Conservation (phyloP, 1,140 invertebrate genomes). For the Lycorma delicatula region DNA sequence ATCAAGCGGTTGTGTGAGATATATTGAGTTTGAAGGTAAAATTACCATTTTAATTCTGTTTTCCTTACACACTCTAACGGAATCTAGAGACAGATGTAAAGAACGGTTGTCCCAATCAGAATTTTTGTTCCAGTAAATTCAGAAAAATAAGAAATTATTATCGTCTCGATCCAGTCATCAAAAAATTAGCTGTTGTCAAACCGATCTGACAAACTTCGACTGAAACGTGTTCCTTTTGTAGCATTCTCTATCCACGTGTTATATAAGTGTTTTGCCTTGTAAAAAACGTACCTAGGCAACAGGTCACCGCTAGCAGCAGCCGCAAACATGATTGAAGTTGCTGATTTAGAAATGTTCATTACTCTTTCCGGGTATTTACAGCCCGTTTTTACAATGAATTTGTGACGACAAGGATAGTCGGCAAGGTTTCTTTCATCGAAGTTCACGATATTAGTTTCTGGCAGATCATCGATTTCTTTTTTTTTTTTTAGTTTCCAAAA, state of each 20-base stretch:
- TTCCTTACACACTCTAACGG: slow-evolving; percentile 32
- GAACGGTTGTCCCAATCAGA: slow-evolving; percentile 38
- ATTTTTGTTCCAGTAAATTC: slow-evolving; percentile 19
- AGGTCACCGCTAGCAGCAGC: slow-evolving; percentile 19
- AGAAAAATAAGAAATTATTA: slow-evolving; percentile 10
- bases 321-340: slow-evolving; percentile 22
- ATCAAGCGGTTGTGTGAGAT: slow-evolving; percentile 40
- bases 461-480: slow-evolving; percentile 29
- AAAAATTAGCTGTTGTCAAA: slow-evolving; percentile 7
- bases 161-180: slow-evolving; percentile 19
- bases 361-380: slow-evolving; percentile 20
- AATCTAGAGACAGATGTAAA: slow-evolving; percentile 33
- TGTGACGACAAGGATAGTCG: slow-evolving; percentile 34
- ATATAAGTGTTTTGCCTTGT: slow-evolving; percentile 35
- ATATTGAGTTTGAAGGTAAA: slow-evolving; percentile 38
- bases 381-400: slow-evolving; percentile 17
- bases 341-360: slow-evolving; percentile 17
- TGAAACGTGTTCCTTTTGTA: slow-evolving; percentile 17
- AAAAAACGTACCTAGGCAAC: slow-evolving; percentile 35
- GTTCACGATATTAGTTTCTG: slow-evolving; percentile 35
- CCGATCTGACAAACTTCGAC: slow-evolving; percentile 6
- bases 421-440: slow-evolving; percentile 40
- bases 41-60: slow-evolving; percentile 37
- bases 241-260: slow-evolving; percentile 33
- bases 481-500: neutral